Conservation (phyloP, 2,888 invertebrate species). For the Taenaris catops region DNA sequence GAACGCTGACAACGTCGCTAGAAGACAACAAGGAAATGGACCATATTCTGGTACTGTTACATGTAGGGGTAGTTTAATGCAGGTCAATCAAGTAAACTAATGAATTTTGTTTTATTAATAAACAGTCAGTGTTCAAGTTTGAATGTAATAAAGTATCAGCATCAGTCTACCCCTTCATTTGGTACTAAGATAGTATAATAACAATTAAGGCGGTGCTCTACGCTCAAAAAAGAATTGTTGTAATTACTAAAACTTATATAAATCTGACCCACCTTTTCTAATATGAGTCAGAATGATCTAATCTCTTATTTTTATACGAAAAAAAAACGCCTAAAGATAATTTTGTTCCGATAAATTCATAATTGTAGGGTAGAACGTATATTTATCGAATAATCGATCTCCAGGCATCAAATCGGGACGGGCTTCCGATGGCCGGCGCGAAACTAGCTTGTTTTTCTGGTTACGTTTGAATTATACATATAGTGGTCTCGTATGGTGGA, state of each 20-base stretch:
- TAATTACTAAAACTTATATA: constrained; percentile 18
- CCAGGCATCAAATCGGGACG: constrained; percentile 21
- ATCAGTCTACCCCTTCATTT: constrained; percentile 50
- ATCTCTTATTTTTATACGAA: constrained; percentile 8
- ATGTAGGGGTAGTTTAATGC: constrained; percentile 58
- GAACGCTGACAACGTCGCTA: constrained; percentile 92
- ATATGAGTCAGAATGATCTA: constrained; percentile 3
- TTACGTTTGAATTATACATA: constrained; percentile 6
- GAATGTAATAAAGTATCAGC: constrained; percentile 20
- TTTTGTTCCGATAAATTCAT: constrained; percentile 50
- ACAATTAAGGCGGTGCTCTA: constrained; percentile 21
- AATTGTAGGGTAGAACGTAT: constrained; percentile 48
- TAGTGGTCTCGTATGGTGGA: too few species aligned
- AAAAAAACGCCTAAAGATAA: constrained; percentile 33
- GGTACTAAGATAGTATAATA: constrained; percentile 13
- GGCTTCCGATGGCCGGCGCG: constrained; percentile 25
- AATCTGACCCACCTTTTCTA: constrained; percentile 31
- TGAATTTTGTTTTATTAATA: too few species aligned
- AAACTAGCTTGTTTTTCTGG: constrained; percentile 2
- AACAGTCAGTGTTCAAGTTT: too few species aligned
- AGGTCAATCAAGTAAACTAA: too few species aligned
- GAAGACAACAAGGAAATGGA: constrained; percentile 73
- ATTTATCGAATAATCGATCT: constrained; percentile 66
- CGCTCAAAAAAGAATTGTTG: constrained; percentile 17
- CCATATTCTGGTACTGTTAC: constrained; percentile 46